A percentile compares a stretch with the other conserved stretches of the same genome.
These are phyloP conservation scores for Sphecodes monilicornis DNA, from an alignment of 2,888 invertebrate genomes.

Conservation along the genomic window DNA sequence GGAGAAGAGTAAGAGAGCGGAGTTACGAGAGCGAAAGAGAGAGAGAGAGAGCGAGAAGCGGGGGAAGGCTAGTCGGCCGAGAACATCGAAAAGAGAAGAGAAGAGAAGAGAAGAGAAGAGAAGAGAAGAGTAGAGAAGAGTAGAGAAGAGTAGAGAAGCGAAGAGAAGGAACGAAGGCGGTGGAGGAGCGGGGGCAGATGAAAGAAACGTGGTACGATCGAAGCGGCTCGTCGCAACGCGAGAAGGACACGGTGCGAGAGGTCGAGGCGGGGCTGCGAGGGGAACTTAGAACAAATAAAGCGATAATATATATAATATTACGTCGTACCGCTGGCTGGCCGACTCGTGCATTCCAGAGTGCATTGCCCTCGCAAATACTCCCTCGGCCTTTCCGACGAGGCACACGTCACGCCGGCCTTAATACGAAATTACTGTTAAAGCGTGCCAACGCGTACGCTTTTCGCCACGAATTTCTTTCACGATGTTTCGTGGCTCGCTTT, in stretches of 20 bases:
- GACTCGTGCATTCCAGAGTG: slow-evolving; percentile 81
- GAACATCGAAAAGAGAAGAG: slow-evolving; percentile 18
- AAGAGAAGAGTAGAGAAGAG: background rate
- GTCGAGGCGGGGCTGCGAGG: slow-evolving; percentile 37
- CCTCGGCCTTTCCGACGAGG: slow-evolving; percentile 73
- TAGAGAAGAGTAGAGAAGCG: background rate
- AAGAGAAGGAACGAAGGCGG: background rate
- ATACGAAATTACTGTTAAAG: slow-evolving; percentile 73
- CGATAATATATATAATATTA: slow-evolving; percentile 82
- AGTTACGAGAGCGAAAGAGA: slow-evolving; percentile 12
- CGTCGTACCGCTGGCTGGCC: slow-evolving; percentile 82
- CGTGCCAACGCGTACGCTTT: slow-evolving; percentile 68
- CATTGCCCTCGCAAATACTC: slow-evolving; percentile 81
- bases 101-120: background rate
- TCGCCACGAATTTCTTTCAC: slow-evolving; percentile 59
- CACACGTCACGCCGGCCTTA: slow-evolving; percentile 73
- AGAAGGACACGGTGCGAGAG: slow-evolving; percentile 44
- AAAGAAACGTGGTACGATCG: slow-evolving; percentile 49
- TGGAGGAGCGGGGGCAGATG: slow-evolving; percentile 30
- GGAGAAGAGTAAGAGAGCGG: slow-evolving; percentile 43
- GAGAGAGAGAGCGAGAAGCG: background rate
- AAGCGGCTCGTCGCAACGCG: slow-evolving; percentile 50
- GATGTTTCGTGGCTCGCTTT: slow-evolving; percentile 33
- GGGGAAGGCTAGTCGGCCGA: slow-evolving; percentile 50
- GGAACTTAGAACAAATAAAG: slow-evolving; percentile 83